These are phyloP conservation scores for Microcebus ravelobensis DNA, from an alignment of 2,113 vertebrate genomes.

Conservation along the genomic window DNA sequence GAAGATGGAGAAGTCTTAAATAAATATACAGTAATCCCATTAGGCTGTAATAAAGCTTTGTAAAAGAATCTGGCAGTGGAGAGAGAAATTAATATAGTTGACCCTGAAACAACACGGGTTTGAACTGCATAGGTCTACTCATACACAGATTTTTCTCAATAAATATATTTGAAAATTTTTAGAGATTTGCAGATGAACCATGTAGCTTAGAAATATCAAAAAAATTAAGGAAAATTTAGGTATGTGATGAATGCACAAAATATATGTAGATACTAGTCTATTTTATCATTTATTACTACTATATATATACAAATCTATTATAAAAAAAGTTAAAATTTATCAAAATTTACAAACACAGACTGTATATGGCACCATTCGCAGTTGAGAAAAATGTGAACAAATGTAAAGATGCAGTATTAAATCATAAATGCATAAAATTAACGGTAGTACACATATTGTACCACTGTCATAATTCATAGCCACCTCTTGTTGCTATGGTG, in stretches of 20 bases:
- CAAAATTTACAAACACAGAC: neutral
- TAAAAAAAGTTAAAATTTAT: neutral
- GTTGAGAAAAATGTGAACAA: neutral
- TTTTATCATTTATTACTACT: neutral
- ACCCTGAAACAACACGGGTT: neutral
- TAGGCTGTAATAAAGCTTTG: neutral
- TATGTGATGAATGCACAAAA: neutral
- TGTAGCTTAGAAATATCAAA: neutral
- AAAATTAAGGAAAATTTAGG: neutral
- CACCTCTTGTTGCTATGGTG: neutral
- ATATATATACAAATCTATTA: neutral
- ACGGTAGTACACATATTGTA: neutral
- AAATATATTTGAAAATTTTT: neutral
- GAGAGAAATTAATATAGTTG: neutral
- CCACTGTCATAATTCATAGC: neutral
- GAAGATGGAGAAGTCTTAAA: slow-evolving; percentile 35
- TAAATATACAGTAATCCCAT: slow-evolving; percentile 39
- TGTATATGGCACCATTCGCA: neutral
- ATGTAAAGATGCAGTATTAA: neutral
- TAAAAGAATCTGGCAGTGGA: slow-evolving; percentile 12
- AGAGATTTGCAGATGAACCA: neutral
- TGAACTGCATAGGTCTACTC: neutral
- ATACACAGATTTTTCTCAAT: neutral
- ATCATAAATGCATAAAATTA: neutral
- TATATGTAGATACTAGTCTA: neutral